Percentiles rank a stretch among this genome's conserved stretches.
Evolutionary conservation across 1,140 invertebrate genomes (phyloP).

Genomic region (Pissodes strobi): DNA sequence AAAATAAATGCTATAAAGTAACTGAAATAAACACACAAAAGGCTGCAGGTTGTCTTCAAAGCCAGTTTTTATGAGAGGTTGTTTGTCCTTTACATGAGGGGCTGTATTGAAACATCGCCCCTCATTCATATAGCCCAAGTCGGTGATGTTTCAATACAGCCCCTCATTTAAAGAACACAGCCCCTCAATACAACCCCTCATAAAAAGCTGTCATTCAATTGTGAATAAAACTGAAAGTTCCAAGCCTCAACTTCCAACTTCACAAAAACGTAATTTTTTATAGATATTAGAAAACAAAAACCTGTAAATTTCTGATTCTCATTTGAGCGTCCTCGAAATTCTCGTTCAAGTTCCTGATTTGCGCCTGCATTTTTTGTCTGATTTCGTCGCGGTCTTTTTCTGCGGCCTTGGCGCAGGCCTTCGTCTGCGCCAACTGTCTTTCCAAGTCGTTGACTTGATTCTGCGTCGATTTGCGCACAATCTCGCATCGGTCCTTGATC

Average conservation of each 20-base stretch:
- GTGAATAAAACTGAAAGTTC: neutral
- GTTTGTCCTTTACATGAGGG: too few species aligned
- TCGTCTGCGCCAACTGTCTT: constrained; percentile 64
- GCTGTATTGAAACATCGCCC: too few species aligned
- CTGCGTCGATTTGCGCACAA: constrained; percentile 63
- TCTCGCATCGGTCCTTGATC: constrained; percentile 62
- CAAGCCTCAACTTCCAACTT: neutral
- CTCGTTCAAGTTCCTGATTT: constrained; percentile 68
- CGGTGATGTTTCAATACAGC: too few species aligned
- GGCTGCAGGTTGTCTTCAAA: neutral
- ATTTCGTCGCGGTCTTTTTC: constrained; percentile 72
- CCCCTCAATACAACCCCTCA: too few species aligned
- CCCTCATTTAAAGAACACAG: too few species aligned
- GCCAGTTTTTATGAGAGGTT: neutral
- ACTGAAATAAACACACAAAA: neutral
- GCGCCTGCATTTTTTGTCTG: constrained; percentile 68
- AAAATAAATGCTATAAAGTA: neutral
- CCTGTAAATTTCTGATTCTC: constrained; percentile 65
- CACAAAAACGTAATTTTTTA: neutral
- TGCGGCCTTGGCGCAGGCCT: constrained; percentile 64
- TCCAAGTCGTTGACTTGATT: constrained; percentile 68
- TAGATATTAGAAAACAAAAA: neutral
- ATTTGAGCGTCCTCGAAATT: constrained; percentile 71
- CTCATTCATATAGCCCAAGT: too few species aligned
- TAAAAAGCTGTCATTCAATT: too few species aligned